These are phyloP conservation scores for Morone chrysops DNA, from an alignment of 2,113 vertebrate genomes.

Conservation along the genomic window DNA sequence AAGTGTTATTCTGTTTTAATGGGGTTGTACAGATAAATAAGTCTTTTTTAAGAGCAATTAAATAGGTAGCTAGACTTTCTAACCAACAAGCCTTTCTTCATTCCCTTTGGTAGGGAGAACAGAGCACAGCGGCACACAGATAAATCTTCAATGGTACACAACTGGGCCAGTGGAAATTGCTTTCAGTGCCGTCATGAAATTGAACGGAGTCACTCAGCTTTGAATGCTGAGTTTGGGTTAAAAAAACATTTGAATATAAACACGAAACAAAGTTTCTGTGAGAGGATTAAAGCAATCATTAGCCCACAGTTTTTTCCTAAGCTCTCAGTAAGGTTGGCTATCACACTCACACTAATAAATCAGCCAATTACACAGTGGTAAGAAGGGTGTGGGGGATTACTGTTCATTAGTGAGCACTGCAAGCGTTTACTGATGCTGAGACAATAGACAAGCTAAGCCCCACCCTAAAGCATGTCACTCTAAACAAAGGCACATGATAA, in stretches of 20 bases:
- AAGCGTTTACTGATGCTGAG: conserved; percentile 60
- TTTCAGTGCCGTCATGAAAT: conserved; percentile 48
- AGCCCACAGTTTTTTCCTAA: conserved; percentile 25
- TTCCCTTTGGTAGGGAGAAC: conserved; percentile 55
- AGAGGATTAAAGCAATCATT: conserved; percentile 53
- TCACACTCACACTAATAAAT: conserved; percentile 59
- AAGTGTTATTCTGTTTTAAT: neutral
- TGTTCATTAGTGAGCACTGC: conserved; percentile 64
- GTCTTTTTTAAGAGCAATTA: conserved; percentile 40
- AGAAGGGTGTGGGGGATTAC: conserved; percentile 53
- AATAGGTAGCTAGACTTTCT: conserved; percentile 31
- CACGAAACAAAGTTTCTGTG: conserved; percentile 41
- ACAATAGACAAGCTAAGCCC: conserved; percentile 56
- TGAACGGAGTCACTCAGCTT: conserved; percentile 25
- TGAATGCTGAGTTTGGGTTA: conserved; percentile 41
- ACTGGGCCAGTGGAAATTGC: conserved; percentile 47
- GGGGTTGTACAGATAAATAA: neutral
- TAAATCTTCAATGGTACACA: conserved; percentile 46
- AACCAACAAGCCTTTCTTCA: conserved; percentile 25
- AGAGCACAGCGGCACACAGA: conserved; percentile 23
- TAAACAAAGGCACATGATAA: conserved; percentile 72
- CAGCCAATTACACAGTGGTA: conserved; percentile 59
- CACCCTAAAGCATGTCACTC: conserved; percentile 48
- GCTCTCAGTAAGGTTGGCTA: conserved; percentile 33
- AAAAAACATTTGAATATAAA: conserved; percentile 41